phyloP scores from a whole-genome alignment of 1,140 invertebrate species.

The Leptestheria dahalacensis region DNA sequence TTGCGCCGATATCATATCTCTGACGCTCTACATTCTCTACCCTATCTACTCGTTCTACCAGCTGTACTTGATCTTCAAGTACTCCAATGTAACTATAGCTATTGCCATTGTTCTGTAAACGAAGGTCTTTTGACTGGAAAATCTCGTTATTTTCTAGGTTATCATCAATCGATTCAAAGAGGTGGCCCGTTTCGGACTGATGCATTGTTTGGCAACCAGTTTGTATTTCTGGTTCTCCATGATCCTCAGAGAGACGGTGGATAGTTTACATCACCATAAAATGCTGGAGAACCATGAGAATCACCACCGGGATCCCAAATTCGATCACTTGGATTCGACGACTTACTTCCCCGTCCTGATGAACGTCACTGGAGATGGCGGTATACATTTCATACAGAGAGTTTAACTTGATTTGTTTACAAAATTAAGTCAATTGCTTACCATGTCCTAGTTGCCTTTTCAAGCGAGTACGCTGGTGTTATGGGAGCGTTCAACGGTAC shows the following conservation, averaged over 20 bases:
- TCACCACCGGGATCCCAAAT: constrained; percentile 21
- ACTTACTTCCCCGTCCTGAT: background rate
- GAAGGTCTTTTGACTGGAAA: no score
- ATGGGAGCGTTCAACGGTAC: constrained; percentile 22
- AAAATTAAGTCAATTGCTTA: no score
- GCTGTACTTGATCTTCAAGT: constrained; percentile 58
- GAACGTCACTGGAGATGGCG: background rate
- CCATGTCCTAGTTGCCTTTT: background rate
- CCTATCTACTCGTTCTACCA: constrained; percentile 52
- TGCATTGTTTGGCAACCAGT: constrained; percentile 55
- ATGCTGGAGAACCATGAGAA: constrained; percentile 25
- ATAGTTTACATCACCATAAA: constrained; percentile 23
- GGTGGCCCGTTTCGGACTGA: constrained; percentile 47
- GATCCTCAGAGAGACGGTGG: constrained; percentile 49
- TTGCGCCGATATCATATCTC: constrained; percentile 33
- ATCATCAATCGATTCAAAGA: constrained; percentile 40
- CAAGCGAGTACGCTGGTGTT: background rate
- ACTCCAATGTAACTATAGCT: constrained; percentile 42
- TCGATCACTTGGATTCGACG: background rate
- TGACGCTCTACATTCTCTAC: constrained; percentile 41
- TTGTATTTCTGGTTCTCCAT: constrained; percentile 56
- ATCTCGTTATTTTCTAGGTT: constrained; percentile 31
- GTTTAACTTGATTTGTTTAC: background rate
- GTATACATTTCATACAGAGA: background rate
- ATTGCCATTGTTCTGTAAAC: background rate